Percentiles rank a stretch among this genome's conserved stretches.
Evolutionary conservation across 1,140 invertebrate genomes (phyloP).

Genomic region (Bemisia tabaci): DNA sequence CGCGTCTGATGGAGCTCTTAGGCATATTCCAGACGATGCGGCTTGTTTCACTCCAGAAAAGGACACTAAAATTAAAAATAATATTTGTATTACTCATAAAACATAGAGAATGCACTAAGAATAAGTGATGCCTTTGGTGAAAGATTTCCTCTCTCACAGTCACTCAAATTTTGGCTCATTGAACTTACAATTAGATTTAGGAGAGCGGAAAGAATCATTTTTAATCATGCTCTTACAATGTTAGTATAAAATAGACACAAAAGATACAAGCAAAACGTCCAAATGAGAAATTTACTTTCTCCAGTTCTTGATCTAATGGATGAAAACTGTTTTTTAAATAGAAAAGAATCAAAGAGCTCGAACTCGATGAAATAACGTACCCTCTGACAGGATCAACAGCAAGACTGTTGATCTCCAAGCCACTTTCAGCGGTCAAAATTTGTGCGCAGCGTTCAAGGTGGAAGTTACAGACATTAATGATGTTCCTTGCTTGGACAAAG

Average conservation of each 20-base stretch:
- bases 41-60: conserved; percentile 20
- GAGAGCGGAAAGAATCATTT: too few relatives aligned
- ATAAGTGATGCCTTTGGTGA: too few relatives aligned
- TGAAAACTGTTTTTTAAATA: not conserved
- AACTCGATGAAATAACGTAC: conserved; percentile 13
- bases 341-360: conserved; percentile 1
- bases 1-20: conserved; percentile 14
- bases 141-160: too few relatives aligned
- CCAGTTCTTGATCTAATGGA: not conserved
- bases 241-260: conserved; percentile 1
- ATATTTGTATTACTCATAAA: not conserved
- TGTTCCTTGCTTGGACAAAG: conserved; percentile 13
- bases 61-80: conserved; percentile 11
- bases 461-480: conserved; percentile 18
- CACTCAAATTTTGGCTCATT: too few relatives aligned
- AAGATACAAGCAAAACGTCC: not conserved
- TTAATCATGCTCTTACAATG: too few relatives aligned
- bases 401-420: conserved; percentile 18
- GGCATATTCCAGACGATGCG: not conserved
- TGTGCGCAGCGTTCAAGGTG: conserved; percentile 14
- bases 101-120: not conserved
- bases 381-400: conserved; percentile 22
- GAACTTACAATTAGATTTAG: too few relatives aligned
- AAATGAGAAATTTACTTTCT: too few relatives aligned
- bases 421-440: conserved; percentile 13